A percentile compares a stretch with the other conserved stretches of the same genome.
Evolutionary conservation across 2,113 vertebrate genomes (phyloP).

Genomic region (Daboia siamensis): DNA sequence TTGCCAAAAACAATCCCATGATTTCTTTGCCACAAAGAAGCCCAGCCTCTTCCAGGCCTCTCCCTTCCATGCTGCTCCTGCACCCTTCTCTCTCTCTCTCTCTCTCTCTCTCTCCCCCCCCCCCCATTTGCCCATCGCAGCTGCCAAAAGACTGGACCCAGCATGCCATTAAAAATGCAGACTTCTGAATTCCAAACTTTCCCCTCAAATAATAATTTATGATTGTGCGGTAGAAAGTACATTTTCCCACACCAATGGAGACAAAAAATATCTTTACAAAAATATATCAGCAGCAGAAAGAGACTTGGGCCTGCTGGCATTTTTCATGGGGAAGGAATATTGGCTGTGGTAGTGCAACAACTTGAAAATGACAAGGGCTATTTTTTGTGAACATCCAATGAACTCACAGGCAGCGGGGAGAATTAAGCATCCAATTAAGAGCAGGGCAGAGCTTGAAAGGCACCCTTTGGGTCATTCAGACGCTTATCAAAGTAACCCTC

Average conservation of each 20-base stretch:
- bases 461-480: background rate
- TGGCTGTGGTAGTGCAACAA: constrained; percentile 2
- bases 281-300: background rate
- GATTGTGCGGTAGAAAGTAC: constrained; percentile 55
- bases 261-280: constrained; percentile 54
- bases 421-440: background rate
- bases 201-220: constrained; percentile 45
- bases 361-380: background rate
- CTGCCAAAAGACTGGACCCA: constrained; percentile 43
- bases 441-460: background rate
- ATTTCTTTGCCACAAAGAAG: background rate
- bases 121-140: constrained; percentile 42
- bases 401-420: background rate
- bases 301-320: constrained; percentile 19
- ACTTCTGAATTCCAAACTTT: constrained; percentile 38
- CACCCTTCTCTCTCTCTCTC: background rate
- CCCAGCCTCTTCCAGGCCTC: background rate
- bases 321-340: constrained; percentile 8
- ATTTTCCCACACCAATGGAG: constrained; percentile 52
- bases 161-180: constrained; percentile 42
- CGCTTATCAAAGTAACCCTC: background rate
- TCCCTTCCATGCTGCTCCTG: background rate
- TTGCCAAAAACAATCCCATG: constrained; percentile 36
- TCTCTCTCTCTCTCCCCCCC: background rate
- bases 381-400: background rate